Evolutionary conservation across 2,113 vertebrate genomes (phyloP).

Genomic region (Trogon melanurus): DNA sequence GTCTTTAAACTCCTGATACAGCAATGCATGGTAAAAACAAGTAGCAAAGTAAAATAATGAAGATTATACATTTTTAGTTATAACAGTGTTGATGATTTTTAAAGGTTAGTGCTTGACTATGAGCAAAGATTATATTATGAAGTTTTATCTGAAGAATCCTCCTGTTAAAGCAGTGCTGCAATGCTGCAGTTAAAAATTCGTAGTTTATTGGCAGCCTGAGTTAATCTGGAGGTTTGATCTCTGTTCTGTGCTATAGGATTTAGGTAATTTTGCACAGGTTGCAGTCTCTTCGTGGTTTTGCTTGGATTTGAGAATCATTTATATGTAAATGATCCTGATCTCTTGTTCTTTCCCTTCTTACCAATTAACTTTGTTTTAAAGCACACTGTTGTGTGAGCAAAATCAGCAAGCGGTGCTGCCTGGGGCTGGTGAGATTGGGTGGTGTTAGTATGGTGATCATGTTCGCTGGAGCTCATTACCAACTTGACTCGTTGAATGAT

Average conservation of each 20-base stretch:
- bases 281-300: background rate
- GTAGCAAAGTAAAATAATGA: background rate
- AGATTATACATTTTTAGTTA: background rate
- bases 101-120: background rate
- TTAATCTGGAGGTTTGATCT: conserved; percentile 17
- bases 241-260: conserved; percentile 2
- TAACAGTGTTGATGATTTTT: background rate
- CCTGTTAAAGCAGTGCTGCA: background rate
- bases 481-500: background rate
- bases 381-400: background rate
- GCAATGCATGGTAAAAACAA: background rate
- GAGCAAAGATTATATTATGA: background rate
- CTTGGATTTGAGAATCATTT: conserved; percentile 46
- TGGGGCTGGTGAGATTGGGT: background rate
- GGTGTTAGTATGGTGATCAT: background rate
- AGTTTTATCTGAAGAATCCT: background rate
- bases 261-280: conserved; percentile 24
- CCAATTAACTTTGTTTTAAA: conserved; percentile 34
- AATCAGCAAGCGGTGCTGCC: background rate
- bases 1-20: background rate
- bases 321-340: conserved; percentile 44
- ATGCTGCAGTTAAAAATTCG: background rate
- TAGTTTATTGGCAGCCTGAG: background rate
- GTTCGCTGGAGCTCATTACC: background rate
- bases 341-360: background rate